A percentile compares a stretch with the other conserved stretches of the same genome.
These are phyloP conservation scores for Cenopis cana DNA, from an alignment of 2,888 invertebrate genomes.

Conservation along the genomic window DNA sequence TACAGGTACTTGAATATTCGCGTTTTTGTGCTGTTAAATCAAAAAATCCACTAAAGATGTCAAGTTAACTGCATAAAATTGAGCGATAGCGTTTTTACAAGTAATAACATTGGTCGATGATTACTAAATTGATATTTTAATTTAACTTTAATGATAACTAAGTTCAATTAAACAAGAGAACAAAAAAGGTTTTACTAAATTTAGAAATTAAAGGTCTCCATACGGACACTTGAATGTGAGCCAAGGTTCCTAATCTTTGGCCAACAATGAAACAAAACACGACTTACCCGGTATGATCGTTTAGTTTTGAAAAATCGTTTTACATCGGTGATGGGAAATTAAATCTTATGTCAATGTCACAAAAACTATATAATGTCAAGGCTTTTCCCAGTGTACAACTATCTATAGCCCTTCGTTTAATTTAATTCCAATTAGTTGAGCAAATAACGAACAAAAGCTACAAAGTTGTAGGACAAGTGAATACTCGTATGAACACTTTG, in stretches of 20 bases:
- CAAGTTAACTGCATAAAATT: neutral
- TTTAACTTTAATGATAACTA: too few relatives aligned
- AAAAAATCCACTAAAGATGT: neutral
- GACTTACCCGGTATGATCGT: neutral
- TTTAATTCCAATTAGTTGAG: neutral
- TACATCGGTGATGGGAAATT: neutral
- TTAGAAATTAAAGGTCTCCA: too few relatives aligned
- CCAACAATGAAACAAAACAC: neutral
- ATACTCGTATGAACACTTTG: too few relatives aligned
- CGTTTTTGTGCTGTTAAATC: conserved; percentile 1
- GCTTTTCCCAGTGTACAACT: neutral
- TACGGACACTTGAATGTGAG: neutral
- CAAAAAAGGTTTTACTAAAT: too few relatives aligned
- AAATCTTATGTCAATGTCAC: neutral
- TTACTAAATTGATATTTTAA: neutral
- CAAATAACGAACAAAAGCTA: neutral
- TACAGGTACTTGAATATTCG: neutral
- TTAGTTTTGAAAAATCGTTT: neutral
- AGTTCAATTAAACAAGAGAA: too few relatives aligned
- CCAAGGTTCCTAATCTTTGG: neutral
- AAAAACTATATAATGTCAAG: neutral
- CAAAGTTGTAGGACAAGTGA: too few relatives aligned
- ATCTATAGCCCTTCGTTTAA: neutral
- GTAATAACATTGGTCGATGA: neutral
- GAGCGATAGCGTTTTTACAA: neutral